Base-by-base conservation (phyloP, 2,797 vertebrate species). In the Peromyscus aztecus region DNA sequence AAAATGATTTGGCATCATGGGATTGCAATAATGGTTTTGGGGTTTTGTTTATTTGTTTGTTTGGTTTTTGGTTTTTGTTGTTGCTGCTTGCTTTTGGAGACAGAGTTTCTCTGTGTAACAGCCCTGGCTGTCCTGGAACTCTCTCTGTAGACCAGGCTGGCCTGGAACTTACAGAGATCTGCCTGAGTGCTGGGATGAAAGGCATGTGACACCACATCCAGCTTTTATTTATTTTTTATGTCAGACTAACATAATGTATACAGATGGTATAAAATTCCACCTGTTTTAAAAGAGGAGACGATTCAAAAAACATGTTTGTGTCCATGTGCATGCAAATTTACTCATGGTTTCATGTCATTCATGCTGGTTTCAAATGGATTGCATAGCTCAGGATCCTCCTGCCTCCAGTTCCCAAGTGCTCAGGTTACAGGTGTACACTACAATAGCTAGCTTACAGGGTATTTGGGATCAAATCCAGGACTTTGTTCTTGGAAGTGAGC, bases 201-300 rank as follows among this genome's bases (percentile, higher is more conserved):
- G 37, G 37, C 21, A 2, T 73, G 37, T 17, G 12, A 24, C 10
- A 6, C 10, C 37, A 69, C 16, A n/a, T 2, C 67, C 34, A 69
- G 67, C 71, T 73, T 94, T 77, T 71, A 75, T 77, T 82, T 84
- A 87, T 71, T 94, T 67, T 90, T 57, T 61, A 67, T 93, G 67
- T 75, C 76, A 77, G 7, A 7, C 40, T 94, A 65, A 19, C 6
- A 63, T 10, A 57, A 4, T 76, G 52, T 27, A 40, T 94, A 49
- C 69, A 31, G 2, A 43, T 89, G 34, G 43, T 40, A 52, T 83
- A 65, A 88, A 89, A 71, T 17, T 63, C 4, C 61, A n/a, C n/a
- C 3, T 23, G 73, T 91, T 92, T 78, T 65, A 46, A 92, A 89
- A 40, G 13, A 86, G 69, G 65, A 27, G 21, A 46, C 19, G 6